A percentile compares a stretch with the other conserved stretches of the same genome.
These are phyloP conservation scores for Ageneiosus marmoratus DNA, from an alignment of 2,113 vertebrate species.

Conservation along the genomic window DNA sequence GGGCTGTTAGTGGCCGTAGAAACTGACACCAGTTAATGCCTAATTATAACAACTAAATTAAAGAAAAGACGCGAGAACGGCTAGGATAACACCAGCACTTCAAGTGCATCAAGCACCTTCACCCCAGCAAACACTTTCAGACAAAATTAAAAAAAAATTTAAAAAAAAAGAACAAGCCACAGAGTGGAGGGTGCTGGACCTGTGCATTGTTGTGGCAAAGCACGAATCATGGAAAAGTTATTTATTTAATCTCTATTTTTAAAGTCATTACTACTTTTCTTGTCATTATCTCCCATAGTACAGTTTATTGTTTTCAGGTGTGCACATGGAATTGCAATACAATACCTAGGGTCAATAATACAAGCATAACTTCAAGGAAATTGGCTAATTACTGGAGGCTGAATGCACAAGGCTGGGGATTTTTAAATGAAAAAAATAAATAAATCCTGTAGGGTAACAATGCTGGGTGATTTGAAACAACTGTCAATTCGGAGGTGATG, in stretches of 20 bases:
- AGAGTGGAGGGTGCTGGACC: neutral
- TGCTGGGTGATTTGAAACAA: neutral
- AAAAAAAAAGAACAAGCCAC: slow-evolving; percentile 53
- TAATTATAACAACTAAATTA: slow-evolving; percentile 99
- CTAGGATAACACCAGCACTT: slow-evolving; percentile 87
- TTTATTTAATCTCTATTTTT: slow-evolving; percentile 14
- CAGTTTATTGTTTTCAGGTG: neutral
- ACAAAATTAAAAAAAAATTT: slow-evolving; percentile 67
- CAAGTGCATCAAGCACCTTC: slow-evolving; percentile 81
- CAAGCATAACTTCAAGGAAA: slow-evolving; percentile 33
- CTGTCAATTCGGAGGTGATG: neutral
- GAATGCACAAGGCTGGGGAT: neutral
- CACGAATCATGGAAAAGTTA: neutral
- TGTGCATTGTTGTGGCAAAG: neutral
- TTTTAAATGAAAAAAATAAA: neutral
- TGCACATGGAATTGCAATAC: slow-evolving; percentile 24
- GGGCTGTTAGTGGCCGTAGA: slow-evolving; percentile 94
- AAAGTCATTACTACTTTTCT: neutral
- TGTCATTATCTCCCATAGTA: neutral
- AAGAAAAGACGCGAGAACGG: slow-evolving; percentile 87
- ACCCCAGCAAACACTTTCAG: slow-evolving; percentile 77
- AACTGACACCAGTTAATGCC: slow-evolving; percentile 99
- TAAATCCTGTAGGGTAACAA: neutral
- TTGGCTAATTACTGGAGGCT: slow-evolving; percentile 39
- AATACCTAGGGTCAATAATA: slow-evolving; percentile 43